Evolutionary conservation across 37 sponge, comb jelly and placozoan species (phyloP).

Genomic region (Tethya wilhelma): DNA sequence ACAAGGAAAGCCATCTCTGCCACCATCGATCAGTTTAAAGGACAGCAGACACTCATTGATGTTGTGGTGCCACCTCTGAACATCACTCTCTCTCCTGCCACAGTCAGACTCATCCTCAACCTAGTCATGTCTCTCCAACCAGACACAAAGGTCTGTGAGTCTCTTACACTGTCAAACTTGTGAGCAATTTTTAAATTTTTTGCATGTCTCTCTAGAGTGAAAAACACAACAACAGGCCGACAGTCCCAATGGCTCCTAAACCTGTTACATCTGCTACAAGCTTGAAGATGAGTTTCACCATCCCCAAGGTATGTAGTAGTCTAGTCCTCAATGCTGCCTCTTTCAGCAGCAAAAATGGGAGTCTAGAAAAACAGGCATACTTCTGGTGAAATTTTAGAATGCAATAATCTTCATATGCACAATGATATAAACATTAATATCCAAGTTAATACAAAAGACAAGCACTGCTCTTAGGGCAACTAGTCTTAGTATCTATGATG

Average conservation of each 20-base stretch:
- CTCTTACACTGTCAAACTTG: neutral
- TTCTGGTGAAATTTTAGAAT: no score
- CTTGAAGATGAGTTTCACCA: no score
- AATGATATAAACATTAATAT: no score
- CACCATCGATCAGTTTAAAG: neutral
- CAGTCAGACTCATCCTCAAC: constrained; percentile 63
- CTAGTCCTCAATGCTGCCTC: no score
- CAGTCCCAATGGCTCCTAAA: constrained; percentile 4
- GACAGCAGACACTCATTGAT: constrained; percentile 4
- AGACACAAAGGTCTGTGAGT: constrained; percentile 6
- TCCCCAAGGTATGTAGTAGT: no score
- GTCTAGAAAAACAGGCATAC: no score
- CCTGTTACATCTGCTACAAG: no score
- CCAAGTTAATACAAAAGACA: no score
- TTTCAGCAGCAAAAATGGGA: no score
- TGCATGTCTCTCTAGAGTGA: neutral
- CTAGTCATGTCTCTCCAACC: constrained; percentile 36
- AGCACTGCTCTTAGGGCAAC: no score
- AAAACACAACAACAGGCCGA: constrained; percentile 17
- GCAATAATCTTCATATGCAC: no score
- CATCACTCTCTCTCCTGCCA: constrained; percentile 52
- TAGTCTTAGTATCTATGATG: no score
- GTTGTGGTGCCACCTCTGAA: constrained; percentile 30
- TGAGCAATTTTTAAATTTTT: neutral
- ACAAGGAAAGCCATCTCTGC: neutral